A percentile compares a stretch with the other conserved stretches of the same genome.
Evolutionary conservation across 2,888 invertebrate genomes (phyloP).

Genomic region (Ectemnius continuus): DNA sequence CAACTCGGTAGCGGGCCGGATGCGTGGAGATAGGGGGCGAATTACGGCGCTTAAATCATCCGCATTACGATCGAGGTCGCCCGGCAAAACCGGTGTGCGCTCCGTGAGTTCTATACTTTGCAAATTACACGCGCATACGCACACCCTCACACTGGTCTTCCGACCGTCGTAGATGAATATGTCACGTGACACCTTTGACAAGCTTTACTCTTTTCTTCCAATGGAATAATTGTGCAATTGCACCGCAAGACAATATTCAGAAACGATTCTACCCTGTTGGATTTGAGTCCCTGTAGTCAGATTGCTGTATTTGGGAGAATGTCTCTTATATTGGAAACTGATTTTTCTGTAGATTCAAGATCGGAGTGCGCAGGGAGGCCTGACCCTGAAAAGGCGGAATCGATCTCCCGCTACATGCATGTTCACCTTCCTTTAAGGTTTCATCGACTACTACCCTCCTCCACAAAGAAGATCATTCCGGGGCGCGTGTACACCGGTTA

Average conservation of each 20-base stretch:
- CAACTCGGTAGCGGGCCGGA: slow-evolving; percentile 55
- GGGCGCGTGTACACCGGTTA: slow-evolving; percentile 4
- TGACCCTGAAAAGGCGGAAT: slow-evolving; percentile 49
- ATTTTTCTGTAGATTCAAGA: slow-evolving; percentile 11
- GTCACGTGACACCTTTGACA: not conserved
- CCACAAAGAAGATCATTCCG: slow-evolving; percentile 18
- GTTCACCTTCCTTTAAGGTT: slow-evolving; percentile 48
- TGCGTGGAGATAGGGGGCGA: slow-evolving; percentile 57
- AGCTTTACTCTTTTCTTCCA: not conserved
- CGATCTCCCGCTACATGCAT: slow-evolving; percentile 40
- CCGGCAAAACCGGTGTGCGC: slow-evolving; percentile 27
- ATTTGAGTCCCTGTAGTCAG: no score
- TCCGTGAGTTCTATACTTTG: slow-evolving; percentile 31
- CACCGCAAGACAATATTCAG: no score
- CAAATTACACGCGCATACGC: slow-evolving; percentile 3
- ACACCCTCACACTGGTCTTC: no score
- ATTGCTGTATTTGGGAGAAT: no score
- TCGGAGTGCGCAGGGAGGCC: slow-evolving; percentile 37
- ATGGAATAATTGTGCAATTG: no score
- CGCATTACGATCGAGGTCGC: slow-evolving; percentile 49
- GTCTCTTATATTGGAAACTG: no score
- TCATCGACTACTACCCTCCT: slow-evolving; percentile 20
- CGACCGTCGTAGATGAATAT: no score
- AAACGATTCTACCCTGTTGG: no score
- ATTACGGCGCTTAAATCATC: slow-evolving; percentile 59